These are phyloP conservation scores for Plecotus auritus DNA, from an alignment of 2,113 vertebrate genomes.

Conservation along the genomic window DNA sequence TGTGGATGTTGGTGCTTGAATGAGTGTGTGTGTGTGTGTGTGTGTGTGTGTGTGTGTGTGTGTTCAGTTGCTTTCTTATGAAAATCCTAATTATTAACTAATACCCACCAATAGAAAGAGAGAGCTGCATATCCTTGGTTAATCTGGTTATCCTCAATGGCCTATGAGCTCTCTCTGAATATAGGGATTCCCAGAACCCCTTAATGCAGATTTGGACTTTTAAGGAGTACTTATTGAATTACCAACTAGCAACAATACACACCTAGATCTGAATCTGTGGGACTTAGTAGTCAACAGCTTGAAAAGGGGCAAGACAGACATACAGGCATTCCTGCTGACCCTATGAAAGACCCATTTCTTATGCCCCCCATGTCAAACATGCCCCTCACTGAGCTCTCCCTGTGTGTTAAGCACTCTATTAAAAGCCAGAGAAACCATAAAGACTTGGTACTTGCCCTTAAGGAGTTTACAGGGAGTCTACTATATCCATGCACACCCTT, in stretches of 20 bases:
- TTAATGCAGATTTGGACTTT: neutral
- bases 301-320: neutral
- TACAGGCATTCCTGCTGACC: neutral
- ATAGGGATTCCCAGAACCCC: neutral
- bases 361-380: neutral
- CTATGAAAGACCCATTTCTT: neutral
- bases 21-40: neutral
- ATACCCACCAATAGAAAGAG: neutral
- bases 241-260: neutral
- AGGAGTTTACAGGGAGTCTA: neutral
- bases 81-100: neutral
- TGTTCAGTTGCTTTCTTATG: neutral
- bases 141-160: neutral
- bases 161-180: neutral
- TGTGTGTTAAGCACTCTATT: neutral
- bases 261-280: neutral
- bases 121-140: neutral
- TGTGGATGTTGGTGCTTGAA: neutral
- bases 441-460: neutral
- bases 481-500: neutral
- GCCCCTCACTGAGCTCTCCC: neutral
- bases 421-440: neutral
- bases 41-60: neutral
- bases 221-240: neutral
- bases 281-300: neutral